Evolutionary conservation across 2,797 vertebrate species (phyloP), one percentile per base, ranked within the genome.

Genomic region (Coracias cyanogaster): DNA sequence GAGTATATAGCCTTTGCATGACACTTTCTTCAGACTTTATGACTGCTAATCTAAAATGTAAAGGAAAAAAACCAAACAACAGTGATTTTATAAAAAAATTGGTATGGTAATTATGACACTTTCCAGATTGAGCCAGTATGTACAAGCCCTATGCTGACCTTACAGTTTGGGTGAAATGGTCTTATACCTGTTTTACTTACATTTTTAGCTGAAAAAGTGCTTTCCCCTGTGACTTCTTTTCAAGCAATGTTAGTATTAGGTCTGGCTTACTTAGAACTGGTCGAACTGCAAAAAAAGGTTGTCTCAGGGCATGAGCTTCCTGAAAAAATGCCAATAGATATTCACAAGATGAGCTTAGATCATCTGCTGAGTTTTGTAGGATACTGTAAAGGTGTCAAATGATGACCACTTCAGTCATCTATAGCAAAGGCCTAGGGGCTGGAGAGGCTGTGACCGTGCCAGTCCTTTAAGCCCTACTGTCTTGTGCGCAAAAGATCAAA

Each of bases 61-160:
- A 48, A 15, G 24, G 1, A 21, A n/a, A 35, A 33, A 41, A 39
- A 37, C 19, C 31, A n/a, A 28, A 37, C 28, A 49, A 41, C 28
- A 8, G 11, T 28, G 10, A 54, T 78, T 93, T 87, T 73, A 20
- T 51, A 51, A 22, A 37, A 60, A 49, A 49, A 49, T 51, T 13
- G 12, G 2, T 76, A 12, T 5, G 11, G 35, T 41, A 82, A 69
- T 62, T 46, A 65, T 26, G 31, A 51, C 0, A 1, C 8, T 66
- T 82, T 82, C 28, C 1, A 1, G 29, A 54, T 6, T 35, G n/a
- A 92, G 12, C 24, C 54, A 35, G 33, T 25, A 52, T 0, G 0
- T 26, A n/a, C 37, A 72, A 57, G 46, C 2, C 1, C n/a, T 43
- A 31, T 7, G 12, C 49, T 51, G 49, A 72, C 29, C 35, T 76